Evolutionary conservation across 2,113 vertebrate genomes (phyloP).

Genomic region (Aldabrachelys gigantea): DNA sequence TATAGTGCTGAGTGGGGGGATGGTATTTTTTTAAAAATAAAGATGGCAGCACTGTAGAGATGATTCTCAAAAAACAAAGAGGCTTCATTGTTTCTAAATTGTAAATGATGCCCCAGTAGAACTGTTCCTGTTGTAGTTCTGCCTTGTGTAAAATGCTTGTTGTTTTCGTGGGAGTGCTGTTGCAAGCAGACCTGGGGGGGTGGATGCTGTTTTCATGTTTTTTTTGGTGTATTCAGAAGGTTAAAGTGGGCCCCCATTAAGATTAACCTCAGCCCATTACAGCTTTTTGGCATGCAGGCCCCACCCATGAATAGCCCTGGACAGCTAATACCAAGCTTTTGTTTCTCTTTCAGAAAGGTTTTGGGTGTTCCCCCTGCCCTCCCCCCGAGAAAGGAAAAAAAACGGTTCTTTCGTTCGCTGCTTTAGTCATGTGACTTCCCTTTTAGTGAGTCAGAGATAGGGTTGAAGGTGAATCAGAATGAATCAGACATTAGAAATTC

Average conservation of each 20-base stretch:
- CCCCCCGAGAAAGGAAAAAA: constrained; percentile 76
- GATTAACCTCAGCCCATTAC: constrained; percentile 85
- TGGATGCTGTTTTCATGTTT: constrained; percentile 64
- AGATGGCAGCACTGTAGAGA: constrained; percentile 31
- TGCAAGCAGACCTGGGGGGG: constrained; percentile 20
- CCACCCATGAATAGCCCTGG: constrained; percentile 81
- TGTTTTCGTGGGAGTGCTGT: constrained; percentile 42
- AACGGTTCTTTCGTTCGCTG: constrained; percentile 70
- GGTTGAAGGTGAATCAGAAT: constrained; percentile 80
- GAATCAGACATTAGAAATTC: constrained; percentile 56
- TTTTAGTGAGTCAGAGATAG: constrained; percentile 79
- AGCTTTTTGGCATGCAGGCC: constrained; percentile 83
- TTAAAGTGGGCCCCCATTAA: constrained; percentile 83
- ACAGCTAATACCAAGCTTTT: constrained; percentile 85
- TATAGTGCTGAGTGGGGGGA: constrained; percentile 54
- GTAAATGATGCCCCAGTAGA: constrained; percentile 7
- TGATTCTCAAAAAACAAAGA: constrained; percentile 60
- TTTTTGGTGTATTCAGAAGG: constrained; percentile 76
- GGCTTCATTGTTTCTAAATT: constrained; percentile 38
- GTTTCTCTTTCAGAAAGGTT: constrained; percentile 82
- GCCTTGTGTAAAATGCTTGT: constrained; percentile 31
- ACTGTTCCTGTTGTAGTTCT: constrained; percentile 32
- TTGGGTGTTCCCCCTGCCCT: constrained; percentile 22
- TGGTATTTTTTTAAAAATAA: constrained; percentile 17
- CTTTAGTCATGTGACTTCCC: constrained; percentile 85